Base-by-base conservation (phyloP, 2,113 vertebrate species). In the Bettongia penicillata region DNA sequence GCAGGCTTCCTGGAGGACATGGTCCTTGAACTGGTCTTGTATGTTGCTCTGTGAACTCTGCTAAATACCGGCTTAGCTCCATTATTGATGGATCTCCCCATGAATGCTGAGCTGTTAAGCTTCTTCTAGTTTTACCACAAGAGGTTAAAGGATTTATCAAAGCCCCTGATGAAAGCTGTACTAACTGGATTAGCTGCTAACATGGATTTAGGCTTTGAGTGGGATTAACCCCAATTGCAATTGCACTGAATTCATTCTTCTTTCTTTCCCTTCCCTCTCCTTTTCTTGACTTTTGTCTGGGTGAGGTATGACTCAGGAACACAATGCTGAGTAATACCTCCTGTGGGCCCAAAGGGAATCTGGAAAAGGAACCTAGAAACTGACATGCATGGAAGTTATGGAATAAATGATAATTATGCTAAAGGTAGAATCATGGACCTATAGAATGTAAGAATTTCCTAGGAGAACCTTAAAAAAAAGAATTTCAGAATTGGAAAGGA, bases 151-250 rank as follows among this genome's bases (percentile, higher is more conserved):
- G 98, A 98, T 99, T 98, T 98, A 96, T 97, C 96, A 98, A 98
- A 98, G 97, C 98, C 97, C 96, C 53, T 97, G 96, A 97, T 97
- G 98, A 98, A 98, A 98, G 98, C 98, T 95, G 96, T 97, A 97
- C 97, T 98, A 98, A 99, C 98, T 98, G 98, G 98, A 98, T 99
- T 98, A 99, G 95, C 98, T 93, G 95, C 98, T 98, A 98, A 98
- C 98, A 98, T 95, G 98, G 98, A 98, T 97, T 98, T 98, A 98
- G 95, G 97, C 95, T 98, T 98, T 98, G 96, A 97, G 97, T 97
- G 94, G 97, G 98, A 98, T 98, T 99, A 99, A 98, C 97, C 94
- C 97, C 97, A 96, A 91, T 93, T 98, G 94, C 97, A 96, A 91
- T 93, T 98, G 94, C 96, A 94, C 43, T 52, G 95, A 98, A 98